A percentile compares a stretch with the other conserved stretches of the same genome.
Evolutionary conservation across 2,113 vertebrate genomes (phyloP).

Genomic region (Thryonomys swinderianus): DNA sequence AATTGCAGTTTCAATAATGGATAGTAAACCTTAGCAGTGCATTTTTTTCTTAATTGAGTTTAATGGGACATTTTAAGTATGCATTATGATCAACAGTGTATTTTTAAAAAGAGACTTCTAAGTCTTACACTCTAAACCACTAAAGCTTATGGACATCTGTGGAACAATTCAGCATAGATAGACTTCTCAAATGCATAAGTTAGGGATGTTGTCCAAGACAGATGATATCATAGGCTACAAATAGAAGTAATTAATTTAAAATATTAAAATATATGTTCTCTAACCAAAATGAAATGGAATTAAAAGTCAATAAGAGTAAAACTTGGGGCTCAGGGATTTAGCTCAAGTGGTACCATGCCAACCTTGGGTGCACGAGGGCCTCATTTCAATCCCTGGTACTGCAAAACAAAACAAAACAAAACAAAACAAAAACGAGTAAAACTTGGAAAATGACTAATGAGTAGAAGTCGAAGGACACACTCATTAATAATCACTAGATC

Average conservation of each 20-base stretch:
- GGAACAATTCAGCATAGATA: background rate
- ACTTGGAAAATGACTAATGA: no score
- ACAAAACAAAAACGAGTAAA: no score
- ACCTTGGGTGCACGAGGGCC: no score
- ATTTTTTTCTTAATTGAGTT: background rate
- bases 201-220: background rate
- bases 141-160: background rate
- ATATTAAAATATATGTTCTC: background rate
- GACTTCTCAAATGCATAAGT: background rate
- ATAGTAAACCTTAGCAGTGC: background rate
- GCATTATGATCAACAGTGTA: no score
- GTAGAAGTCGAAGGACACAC: no score
- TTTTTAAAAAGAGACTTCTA: background rate
- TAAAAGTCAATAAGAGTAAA: no score
- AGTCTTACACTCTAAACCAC: background rate
- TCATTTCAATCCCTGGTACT: no score
- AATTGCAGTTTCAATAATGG: background rate
- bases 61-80: no score
- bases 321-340: no score
- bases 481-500: no score
- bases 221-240: background rate
- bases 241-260: background rate
- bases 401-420: no score
- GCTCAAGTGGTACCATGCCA: no score
- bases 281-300: background rate